Evolutionary conservation across 2,797 vertebrate genomes (phyloP).

Genomic region (Paratrypauchen microcephalus): DNA sequence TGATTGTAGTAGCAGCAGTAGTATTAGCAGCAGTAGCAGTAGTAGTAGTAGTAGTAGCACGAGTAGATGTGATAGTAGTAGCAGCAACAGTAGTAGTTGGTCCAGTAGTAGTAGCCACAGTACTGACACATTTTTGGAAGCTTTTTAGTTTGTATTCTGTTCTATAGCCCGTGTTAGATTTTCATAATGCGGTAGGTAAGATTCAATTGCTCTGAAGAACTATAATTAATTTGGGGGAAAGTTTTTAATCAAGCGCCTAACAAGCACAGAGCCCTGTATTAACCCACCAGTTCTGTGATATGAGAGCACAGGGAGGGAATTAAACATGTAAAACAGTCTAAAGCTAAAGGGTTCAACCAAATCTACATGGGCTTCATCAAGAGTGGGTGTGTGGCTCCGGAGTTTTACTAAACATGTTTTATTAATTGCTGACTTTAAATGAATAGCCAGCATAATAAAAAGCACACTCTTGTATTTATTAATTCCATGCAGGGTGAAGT

Average conservation of each 20-base stretch:
- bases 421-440: not conserved
- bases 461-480: not conserved
- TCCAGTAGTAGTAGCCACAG: not conserved
- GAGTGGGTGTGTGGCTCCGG: not conserved
- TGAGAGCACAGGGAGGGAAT: not conserved
- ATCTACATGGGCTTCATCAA: not conserved
- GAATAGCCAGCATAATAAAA: not conserved
- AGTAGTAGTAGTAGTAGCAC: not conserved
- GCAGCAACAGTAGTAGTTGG: not conserved
- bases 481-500: not conserved
- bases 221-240: not conserved
- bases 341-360: not conserved
- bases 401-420: not conserved
- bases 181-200: not conserved
- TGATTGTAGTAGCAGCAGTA: not conserved
- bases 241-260: slow-evolving; percentile 12
- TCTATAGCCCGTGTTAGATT: not conserved
- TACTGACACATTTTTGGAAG: not conserved
- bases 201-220: not conserved
- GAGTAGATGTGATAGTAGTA: not conserved
- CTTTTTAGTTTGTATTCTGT: not conserved
- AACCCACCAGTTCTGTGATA: not conserved
- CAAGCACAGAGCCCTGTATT: not conserved
- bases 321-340: not conserved
- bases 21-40: not conserved